Percentiles rank a stretch among this genome's conserved stretches.
Conservation (phyloP, 2,797 vertebrate genomes). For the Pantherophis alleghaniensis region DNA sequence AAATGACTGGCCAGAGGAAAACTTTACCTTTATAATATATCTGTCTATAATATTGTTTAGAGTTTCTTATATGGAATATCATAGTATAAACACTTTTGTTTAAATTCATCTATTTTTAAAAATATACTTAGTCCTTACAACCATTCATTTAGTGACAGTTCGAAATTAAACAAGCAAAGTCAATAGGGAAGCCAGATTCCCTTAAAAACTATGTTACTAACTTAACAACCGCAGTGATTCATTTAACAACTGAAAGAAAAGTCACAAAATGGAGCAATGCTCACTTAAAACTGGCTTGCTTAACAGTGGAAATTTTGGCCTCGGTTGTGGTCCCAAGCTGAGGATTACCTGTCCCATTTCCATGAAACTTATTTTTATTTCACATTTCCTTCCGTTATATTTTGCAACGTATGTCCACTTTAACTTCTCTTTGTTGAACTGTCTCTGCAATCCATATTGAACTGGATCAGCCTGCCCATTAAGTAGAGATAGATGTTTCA, state of each 20-base stretch:
- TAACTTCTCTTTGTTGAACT: conserved; percentile 18
- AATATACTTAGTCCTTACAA: neutral
- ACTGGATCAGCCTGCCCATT: neutral
- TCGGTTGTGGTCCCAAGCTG: neutral
- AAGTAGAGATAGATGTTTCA: neutral
- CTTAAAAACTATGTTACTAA: neutral
- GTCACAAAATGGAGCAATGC: neutral
- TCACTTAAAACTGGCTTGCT: neutral
- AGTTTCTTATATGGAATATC: neutral
- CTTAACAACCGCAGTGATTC: neutral
- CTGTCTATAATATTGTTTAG: neutral
- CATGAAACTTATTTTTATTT: conserved; percentile 32
- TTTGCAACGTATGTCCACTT: conserved; percentile 2
- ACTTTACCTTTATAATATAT: neutral
- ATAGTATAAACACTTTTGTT: conserved; percentile 9
- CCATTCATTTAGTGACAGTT: no score
- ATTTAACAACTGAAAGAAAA: neutral
- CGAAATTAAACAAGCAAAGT: neutral
- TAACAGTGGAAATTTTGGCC: neutral
- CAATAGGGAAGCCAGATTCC: neutral
- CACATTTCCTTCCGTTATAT: neutral
- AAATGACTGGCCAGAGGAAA: no score
- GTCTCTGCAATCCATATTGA: conserved; percentile 17
- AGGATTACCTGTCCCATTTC: conserved; percentile 4
- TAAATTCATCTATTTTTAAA: conserved; percentile 37